Percentiles rank a stretch among this genome's conserved stretches.
Conservation (phyloP, 1,140 invertebrate genomes). For the Hycleus cichorii region DNA sequence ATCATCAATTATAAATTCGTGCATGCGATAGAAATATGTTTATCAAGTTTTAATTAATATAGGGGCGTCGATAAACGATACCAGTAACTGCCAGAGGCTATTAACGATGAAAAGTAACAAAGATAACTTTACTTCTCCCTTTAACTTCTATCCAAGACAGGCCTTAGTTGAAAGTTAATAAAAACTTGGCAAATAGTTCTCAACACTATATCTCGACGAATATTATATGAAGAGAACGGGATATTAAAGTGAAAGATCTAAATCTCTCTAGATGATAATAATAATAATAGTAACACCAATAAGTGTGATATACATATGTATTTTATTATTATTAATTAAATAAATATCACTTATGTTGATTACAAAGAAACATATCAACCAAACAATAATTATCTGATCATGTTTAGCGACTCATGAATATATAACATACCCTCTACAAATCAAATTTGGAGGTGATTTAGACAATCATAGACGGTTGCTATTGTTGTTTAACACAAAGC, state of each 20-base stretch:
- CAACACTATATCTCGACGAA: conserved; percentile 1
- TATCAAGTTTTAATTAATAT: conserved; percentile 14
- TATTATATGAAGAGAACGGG: not conserved
- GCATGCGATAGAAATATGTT: conserved; percentile 9
- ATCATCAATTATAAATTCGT: conserved; percentile 5
- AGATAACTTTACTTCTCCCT: not conserved
- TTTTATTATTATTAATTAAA: too few relatives aligned
- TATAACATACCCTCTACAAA: too few relatives aligned
- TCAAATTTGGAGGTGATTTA: too few relatives aligned
- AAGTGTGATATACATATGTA: too few relatives aligned
- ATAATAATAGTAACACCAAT: too few relatives aligned
- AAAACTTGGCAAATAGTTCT: conserved; percentile 6
- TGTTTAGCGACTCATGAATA: too few relatives aligned
- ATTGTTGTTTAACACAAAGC: too few relatives aligned
- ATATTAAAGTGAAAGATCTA: too few relatives aligned
- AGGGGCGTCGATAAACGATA: conserved; percentile 8
- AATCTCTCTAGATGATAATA: too few relatives aligned
- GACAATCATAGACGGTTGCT: too few relatives aligned
- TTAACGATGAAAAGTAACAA: not conserved
- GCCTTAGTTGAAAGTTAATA: conserved; percentile 4
- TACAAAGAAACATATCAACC: too few relatives aligned
- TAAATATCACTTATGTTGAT: not conserved
- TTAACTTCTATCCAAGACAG: not conserved
- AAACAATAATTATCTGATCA: too few relatives aligned
- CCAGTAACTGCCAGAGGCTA: not conserved